Percentiles rank a stretch among this genome's conserved stretches.
Conservation (phyloP, 2,797 vertebrate species). For the Monodelphis domestica region DNA sequence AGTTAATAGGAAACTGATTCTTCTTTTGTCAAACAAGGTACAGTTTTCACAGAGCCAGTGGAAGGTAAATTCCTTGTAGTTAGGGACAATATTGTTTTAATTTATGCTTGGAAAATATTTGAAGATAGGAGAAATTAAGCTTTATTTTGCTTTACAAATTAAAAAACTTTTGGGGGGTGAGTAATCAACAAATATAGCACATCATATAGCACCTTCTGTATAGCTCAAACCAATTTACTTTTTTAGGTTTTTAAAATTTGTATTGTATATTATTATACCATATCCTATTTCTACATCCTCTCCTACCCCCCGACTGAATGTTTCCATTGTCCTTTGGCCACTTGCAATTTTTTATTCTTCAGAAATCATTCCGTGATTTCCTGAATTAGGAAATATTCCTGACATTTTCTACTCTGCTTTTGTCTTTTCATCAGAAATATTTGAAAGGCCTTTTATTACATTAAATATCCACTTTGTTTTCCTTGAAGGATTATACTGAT, state of each 20-base stretch:
- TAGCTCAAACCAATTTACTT: too few relatives aligned
- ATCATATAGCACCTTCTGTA: too few relatives aligned
- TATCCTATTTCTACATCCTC: background rate
- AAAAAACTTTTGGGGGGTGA: too few relatives aligned
- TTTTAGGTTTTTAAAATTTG: too few relatives aligned
- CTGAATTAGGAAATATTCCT: background rate
- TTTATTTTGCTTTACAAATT: too few relatives aligned
- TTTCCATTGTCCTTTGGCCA: background rate
- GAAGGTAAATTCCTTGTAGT: background rate
- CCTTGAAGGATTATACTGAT: background rate
- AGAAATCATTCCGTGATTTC: background rate
- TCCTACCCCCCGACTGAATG: background rate
- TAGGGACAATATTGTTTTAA: background rate
- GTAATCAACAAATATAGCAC: too few relatives aligned
- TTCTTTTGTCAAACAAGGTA: background rate
- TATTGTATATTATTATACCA: too few relatives aligned
- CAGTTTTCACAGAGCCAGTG: background rate
- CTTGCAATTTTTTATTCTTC: too few relatives aligned
- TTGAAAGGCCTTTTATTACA: background rate
- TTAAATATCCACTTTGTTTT: background rate
- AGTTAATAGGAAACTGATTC: background rate
- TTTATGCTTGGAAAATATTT: too few relatives aligned
- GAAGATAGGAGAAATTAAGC: too few relatives aligned
- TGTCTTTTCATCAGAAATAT: background rate
- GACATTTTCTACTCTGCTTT: background rate